Base-by-base conservation (phyloP, 2,797 vertebrate genomes). In the Sylvilagus floridanus region DNA sequence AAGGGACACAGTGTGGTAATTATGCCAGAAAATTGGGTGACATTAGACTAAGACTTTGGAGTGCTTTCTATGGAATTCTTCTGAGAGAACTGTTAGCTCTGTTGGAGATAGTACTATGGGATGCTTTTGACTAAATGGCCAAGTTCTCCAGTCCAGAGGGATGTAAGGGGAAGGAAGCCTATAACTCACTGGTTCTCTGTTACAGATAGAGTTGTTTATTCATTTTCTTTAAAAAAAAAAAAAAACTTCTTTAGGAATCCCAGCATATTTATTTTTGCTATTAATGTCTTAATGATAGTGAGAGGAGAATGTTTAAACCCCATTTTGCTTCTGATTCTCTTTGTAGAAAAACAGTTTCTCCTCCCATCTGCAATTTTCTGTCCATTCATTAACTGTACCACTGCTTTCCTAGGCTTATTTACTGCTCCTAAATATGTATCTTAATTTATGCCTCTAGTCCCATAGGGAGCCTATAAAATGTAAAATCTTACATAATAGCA, bases 351-450 rank as follows among this genome's bases (percentile, higher is more conserved):
- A 87, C 77, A 42, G n/a, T 96, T 95, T 96, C 90, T 96, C 79
- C 72, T 94, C 88, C 71, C 89, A 81, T 66, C 91, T 89, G 73
- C 63, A 96, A 95, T 96, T 95, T 96, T 96, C 84, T 91, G 87
- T 91, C 93, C 91, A 89, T 97, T 96, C 91, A 94, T 96, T 97
- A 96, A 96, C 95, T 96, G 86, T 93, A 69, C 84, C 68, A 32
- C 73, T 89, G 73, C 92, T 95, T 95, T 95, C 50, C 37, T 10
- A 90, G 92, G 89, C 95, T 96, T 97, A 97, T 97, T 97, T 97
- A 97, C 93, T 93, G 95, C 96, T 95, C 96, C 96, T 97, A 96
- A 97, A 97, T 96, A 97, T 78, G 87, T 97, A 95, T 93, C 92
- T 90, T 96, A 85, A 75, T 77, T 87, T 92, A 88, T 7, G 78